Base-by-base conservation (phyloP, 2,888 invertebrate species). In the Drosophila cracens region DNA sequence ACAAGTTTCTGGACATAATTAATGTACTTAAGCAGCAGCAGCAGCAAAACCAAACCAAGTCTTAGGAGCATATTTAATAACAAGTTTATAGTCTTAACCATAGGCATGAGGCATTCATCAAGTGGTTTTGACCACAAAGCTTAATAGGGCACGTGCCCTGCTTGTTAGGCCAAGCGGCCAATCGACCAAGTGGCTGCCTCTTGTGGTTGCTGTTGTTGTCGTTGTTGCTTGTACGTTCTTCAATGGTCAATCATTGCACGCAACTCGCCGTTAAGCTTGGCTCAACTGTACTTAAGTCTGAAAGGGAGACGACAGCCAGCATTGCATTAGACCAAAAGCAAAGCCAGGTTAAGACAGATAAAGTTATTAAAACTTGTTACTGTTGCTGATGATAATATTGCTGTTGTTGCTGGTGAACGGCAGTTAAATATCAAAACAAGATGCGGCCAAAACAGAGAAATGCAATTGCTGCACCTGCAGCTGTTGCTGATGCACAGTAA, bases 141-240 rank as follows among this genome's bases (percentile, higher is more conserved):
- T 83, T 83, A 83, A 81, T 83, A 82, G 83, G 83, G 83, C 83
- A 83, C 83, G 83, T 84, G 84, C 82, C 82, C 83, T 79, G 82
- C 79, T 81, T 79, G 81, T 78, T 80, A 82, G 72, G 69, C 82
- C 75, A 83, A 73, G 78, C 83, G 82, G 70, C 74, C 66, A 80
- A 70, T 56, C 56, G 68, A 62, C 81, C 75, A 81, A 78, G 21
- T 53, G 66, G 43, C 69, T 66, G 69, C 69, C 70, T 59, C 62
- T 72, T 79, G 72, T 74, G 68, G 73, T 72, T 65, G 66, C 61
- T 51, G 53, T 52, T 43, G 40, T 11, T 49, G n/a, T 31, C 34
- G 43, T 36, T 48, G 40, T 8, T 51, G 34, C 25, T 63, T 25
- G 16, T 70, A 61, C 60, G 57, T 38, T 59, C 33, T 59, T 64